Conservation (phyloP, 2,113 vertebrate species). For the Pedetes capensis region DNA sequence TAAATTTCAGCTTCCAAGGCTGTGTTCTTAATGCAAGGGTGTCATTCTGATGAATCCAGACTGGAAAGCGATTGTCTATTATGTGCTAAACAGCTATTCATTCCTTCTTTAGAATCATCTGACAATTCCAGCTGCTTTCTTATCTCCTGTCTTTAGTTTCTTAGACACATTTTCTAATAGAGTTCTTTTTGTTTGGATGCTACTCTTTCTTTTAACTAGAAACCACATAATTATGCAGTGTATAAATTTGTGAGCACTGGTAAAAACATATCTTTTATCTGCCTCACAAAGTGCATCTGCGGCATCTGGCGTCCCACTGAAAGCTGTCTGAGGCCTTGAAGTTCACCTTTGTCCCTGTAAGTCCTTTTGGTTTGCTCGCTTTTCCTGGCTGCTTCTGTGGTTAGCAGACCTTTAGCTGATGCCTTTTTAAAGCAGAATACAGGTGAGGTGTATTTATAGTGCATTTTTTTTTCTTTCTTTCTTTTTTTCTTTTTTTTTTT, state of each 20-base stretch:
- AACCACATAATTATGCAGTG: slow-evolving; percentile 36
- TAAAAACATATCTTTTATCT: slow-evolving; percentile 59
- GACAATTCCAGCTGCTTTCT: slow-evolving; percentile 12
- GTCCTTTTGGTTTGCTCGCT: not conserved
- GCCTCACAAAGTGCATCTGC: not conserved
- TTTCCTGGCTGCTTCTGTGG: not conserved
- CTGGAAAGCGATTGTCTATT: not conserved
- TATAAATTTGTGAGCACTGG: slow-evolving; percentile 29
- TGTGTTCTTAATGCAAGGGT: not conserved
- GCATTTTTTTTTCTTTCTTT: too few relatives aligned
- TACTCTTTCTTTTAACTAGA: slow-evolving; percentile 21
- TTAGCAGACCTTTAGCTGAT: not conserved
- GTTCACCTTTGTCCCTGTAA: not conserved
- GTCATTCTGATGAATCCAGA: fast-evolving
- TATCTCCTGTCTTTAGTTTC: not conserved
- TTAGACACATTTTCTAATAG: not conserved
- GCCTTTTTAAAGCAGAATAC: not conserved
- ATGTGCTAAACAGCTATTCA: not conserved
- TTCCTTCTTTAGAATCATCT: not conserved
- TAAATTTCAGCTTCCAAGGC: not conserved
- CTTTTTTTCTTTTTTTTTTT: not conserved
- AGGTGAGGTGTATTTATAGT: not conserved
- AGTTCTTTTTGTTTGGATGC: slow-evolving; percentile 22
- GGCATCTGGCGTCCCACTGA: slow-evolving; percentile 8
- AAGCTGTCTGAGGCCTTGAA: not conserved